Conservation (phyloP, 2,113 vertebrate species). For the Brachypodius melanocephalos region DNA sequence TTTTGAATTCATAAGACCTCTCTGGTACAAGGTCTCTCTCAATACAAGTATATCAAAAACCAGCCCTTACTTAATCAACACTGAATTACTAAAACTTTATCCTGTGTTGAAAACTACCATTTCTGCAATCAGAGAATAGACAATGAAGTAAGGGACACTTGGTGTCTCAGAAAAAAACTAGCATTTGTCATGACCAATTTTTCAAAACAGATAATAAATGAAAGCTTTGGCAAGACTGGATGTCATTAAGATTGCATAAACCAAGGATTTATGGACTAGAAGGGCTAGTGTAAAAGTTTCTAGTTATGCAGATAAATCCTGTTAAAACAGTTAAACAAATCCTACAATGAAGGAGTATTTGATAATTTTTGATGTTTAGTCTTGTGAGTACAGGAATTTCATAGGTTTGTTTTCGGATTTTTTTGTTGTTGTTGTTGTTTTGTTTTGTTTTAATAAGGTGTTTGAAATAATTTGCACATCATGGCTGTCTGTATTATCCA, state of each 20-base stretch:
- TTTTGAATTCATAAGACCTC: background rate
- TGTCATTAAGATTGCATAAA: constrained; percentile 20
- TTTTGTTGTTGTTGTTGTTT: too few species aligned
- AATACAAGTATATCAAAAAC: background rate
- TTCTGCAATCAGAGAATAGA: background rate
- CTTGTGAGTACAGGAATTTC: background rate
- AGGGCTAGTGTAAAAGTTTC: background rate
- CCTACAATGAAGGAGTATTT: background rate
- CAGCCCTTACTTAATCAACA: background rate
- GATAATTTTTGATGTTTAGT: background rate
- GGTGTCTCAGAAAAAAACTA: background rate
- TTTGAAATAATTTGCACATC: background rate
- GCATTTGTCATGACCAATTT: constrained; percentile 17
- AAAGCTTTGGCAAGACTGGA: background rate
- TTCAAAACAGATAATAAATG: constrained; percentile 21
- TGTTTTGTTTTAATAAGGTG: background rate
- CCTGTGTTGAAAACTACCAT: background rate
- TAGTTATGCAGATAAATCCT: background rate
- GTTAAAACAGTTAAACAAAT: background rate
- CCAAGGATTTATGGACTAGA: constrained; percentile 11
- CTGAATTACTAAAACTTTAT: background rate
- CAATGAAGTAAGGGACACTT: background rate
- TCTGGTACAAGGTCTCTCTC: background rate
- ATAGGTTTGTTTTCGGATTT: too few species aligned
- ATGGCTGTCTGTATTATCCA: background rate